Percentiles rank a stretch among this genome's conserved stretches.
phyloP scores from a whole-genome alignment of 2,888 invertebrate species.

The Lottia gigantea region DNA sequence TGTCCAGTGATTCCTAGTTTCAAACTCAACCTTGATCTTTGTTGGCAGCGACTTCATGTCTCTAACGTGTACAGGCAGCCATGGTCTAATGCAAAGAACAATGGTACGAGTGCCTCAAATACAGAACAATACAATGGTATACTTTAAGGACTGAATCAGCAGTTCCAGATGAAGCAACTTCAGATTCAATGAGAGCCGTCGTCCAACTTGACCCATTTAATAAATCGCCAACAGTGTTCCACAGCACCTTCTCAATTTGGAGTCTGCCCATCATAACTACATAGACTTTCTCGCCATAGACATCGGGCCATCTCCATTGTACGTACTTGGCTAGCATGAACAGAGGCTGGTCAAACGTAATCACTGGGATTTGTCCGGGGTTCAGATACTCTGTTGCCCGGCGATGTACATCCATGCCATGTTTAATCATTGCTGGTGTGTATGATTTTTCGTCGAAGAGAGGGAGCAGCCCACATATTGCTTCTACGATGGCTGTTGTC shows the following conservation, averaged over 20 bases:
- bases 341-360: slow-evolving; percentile 11
- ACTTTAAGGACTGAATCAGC: background rate
- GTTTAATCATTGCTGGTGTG: slow-evolving; percentile 7
- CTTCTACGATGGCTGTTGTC: background rate
- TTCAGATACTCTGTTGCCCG: background rate
- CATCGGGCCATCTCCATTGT: slow-evolving; percentile 12
- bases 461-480: background rate
- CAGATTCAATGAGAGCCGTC: background rate
- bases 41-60: no score
- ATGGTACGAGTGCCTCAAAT: no score
- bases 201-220: slow-evolving; percentile 4
- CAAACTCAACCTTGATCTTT: slow-evolving; percentile 8
- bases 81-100: no score
- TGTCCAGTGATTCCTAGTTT: background rate
- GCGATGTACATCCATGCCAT: background rate
- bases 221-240: background rate
- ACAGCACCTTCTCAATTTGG: slow-evolving; percentile 5
- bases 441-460: background rate
- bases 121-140: no score
- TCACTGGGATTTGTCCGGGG: background rate
- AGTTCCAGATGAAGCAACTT: background rate
- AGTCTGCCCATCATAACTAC: slow-evolving; percentile 11
- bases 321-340: background rate
- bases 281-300: slow-evolving; percentile 3
- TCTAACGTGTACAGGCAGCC: no score